Evolutionary conservation across 2,888 invertebrate species (phyloP).

Genomic region (Apoda limacodes): DNA sequence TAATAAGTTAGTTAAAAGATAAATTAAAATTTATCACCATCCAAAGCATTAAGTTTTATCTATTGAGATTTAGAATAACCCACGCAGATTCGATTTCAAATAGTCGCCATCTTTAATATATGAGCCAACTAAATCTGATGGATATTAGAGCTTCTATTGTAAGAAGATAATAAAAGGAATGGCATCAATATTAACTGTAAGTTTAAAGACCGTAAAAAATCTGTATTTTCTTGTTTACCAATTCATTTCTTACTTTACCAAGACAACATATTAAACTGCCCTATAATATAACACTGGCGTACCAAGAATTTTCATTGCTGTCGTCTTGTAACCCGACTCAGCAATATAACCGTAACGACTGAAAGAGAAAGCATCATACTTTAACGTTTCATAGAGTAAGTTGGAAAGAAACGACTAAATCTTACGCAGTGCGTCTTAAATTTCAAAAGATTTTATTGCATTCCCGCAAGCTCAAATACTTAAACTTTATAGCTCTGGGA

Average conservation of each 20-base stretch:
- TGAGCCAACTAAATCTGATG: too few relatives aligned
- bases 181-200: too few relatives aligned
- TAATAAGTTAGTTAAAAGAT: too few relatives aligned
- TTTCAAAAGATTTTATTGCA: conserved; percentile 66
- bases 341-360: conserved; percentile 57
- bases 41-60: too few relatives aligned
- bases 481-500: conserved; percentile 67
- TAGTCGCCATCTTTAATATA: too few relatives aligned
- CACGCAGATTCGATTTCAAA: too few relatives aligned
- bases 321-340: conserved; percentile 52
- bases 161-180: too few relatives aligned
- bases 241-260: conserved; percentile 37
- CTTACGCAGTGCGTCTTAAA: conserved; percentile 48
- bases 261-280: conserved; percentile 57
- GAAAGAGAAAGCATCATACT: conserved; percentile 48
- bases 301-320: conserved; percentile 64
- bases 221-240: too few relatives aligned
- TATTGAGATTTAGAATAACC: too few relatives aligned
- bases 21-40: too few relatives aligned
- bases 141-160: too few relatives aligned
- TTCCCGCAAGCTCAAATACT: conserved; percentile 66
- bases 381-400: conserved; percentile 42
- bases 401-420: conserved; percentile 57
- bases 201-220: too few relatives aligned
- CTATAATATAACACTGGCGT: conserved; percentile 63